phyloP scores from a whole-genome alignment of 1,140 invertebrate genomes.

The Trachymyrmex cornetzi region DNA sequence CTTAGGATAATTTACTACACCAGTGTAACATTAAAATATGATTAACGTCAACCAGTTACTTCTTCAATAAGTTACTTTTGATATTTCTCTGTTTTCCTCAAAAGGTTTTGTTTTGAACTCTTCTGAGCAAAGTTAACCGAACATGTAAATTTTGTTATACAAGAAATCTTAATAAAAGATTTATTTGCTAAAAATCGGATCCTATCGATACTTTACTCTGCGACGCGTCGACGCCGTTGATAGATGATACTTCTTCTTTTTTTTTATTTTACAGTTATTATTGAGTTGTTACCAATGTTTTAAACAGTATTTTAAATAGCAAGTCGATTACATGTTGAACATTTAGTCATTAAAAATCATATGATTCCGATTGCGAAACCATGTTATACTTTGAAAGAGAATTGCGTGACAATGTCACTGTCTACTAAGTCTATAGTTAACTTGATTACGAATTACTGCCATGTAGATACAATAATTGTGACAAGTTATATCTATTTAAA shows the following conservation, averaged over 20 bases:
- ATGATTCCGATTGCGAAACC: neutral
- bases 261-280: neutral
- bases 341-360: neutral
- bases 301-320: neutral
- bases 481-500: neutral
- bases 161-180: constrained; percentile 22
- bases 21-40: neutral
- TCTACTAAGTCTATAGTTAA: neutral
- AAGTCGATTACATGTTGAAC: neutral
- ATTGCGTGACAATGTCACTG: neutral
- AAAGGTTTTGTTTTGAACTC: neutral
- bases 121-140: neutral
- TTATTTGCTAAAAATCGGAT: neutral
- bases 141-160: neutral
- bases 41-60: neutral
- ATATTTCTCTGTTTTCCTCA: neutral
- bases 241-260: neutral
- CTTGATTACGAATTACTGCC: neutral
- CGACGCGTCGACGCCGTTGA: neutral
- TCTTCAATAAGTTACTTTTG: neutral
- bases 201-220: neutral
- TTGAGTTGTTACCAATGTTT: neutral
- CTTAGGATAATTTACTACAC: neutral
- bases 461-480: neutral
- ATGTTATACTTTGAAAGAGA: neutral